phyloP scores from a whole-genome alignment of 2,888 invertebrate species.

The Coenonympha arcania region DNA sequence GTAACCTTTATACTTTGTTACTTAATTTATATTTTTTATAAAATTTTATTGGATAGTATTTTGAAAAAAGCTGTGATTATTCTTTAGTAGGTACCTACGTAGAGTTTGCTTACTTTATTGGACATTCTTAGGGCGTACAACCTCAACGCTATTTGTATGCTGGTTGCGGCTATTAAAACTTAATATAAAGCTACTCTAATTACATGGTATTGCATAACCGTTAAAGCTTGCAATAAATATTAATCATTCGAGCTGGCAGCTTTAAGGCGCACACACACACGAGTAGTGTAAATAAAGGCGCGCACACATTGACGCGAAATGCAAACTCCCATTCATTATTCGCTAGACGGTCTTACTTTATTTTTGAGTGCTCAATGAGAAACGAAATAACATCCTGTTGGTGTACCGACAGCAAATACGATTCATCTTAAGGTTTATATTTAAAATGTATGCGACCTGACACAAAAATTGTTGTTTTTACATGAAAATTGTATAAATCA shows the following conservation, averaged over 20 bases:
- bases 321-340: slow-evolving; percentile 49
- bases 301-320: slow-evolving; percentile 23
- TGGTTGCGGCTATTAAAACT: no score
- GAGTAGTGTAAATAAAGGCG: slow-evolving; percentile 2
- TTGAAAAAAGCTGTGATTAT: no score
- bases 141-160: no score
- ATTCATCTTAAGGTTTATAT: slow-evolving; percentile 1
- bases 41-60: no score
- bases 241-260: slow-evolving; percentile 10
- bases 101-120: no score
- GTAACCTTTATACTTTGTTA: no score
- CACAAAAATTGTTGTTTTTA: no score
- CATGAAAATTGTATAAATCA: no score
- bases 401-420: slow-evolving; percentile 42
- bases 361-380: slow-evolving; percentile 52
- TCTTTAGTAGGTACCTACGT: no score
- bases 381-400: slow-evolving; percentile 64
- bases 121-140: no score
- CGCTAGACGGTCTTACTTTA: slow-evolving; percentile 50
- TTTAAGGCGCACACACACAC: slow-evolving; percentile 12
- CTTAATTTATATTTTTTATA: no score
- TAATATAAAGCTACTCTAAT: neutral
- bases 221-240: slow-evolving; percentile 13
- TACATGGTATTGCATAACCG: neutral
- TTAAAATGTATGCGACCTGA: neutral